Evolutionary conservation across 35 echinoderm and acorn worm genomes (phyloP).

Genomic region (Apostichopus japonicus): DNA sequence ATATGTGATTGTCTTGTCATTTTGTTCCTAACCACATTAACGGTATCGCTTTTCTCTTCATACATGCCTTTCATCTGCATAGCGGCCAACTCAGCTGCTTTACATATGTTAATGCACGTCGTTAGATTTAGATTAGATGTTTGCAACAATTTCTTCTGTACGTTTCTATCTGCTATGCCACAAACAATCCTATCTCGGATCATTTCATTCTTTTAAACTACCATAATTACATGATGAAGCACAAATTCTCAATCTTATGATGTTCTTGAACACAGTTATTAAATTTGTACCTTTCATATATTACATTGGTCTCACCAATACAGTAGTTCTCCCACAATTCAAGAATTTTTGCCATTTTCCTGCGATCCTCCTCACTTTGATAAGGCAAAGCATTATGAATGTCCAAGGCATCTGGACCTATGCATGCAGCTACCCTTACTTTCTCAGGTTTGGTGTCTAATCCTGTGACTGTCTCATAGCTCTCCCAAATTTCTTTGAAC

Average conservation of each 20-base stretch:
- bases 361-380: constrained; percentile 47
- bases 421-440: constrained; percentile 51
- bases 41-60: not conserved
- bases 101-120: constrained; percentile 67
- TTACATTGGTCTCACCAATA: not conserved
- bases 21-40: constrained; percentile 1
- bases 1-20: not conserved
- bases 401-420: constrained; percentile 62
- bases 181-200: constrained; percentile 66
- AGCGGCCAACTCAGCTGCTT: constrained; percentile 51
- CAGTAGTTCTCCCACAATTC: constrained; percentile 67
- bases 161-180: constrained; percentile 49
- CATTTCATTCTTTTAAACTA: constrained; percentile 56
- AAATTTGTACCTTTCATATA: constrained; percentile 70
- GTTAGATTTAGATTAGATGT: constrained; percentile 56
- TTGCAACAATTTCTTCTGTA: constrained; percentile 64
- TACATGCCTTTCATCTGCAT: constrained; percentile 36
- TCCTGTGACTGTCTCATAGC: not conserved
- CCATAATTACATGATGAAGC: constrained; percentile 78
- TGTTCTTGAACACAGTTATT: constrained; percentile 70
- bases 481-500: not conserved
- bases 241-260: constrained; percentile 28
- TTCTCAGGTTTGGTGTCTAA: constrained; percentile 21
- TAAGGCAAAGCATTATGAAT: constrained; percentile 71
- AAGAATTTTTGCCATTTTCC: constrained; percentile 48